Evolutionary conservation across 2,888 invertebrate species (phyloP).

Genomic region (Helleia helle): DNA sequence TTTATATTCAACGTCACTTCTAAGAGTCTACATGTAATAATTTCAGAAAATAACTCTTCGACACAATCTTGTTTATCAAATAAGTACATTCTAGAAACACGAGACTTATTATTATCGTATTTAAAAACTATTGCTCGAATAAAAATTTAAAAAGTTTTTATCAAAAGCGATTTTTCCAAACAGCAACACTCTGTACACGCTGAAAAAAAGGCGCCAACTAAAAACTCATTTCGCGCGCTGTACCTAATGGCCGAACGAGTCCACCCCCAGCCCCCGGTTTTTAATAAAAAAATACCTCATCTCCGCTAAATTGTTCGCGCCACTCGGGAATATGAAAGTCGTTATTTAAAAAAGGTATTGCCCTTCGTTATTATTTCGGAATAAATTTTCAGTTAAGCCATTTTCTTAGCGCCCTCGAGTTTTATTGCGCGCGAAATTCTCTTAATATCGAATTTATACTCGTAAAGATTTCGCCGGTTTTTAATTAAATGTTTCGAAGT

Average conservation of each 20-base stretch:
- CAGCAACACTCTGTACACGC: constrained; percentile 30
- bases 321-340: constrained; percentile 69
- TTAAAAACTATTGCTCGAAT: too few relatives aligned
- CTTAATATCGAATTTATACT: constrained; percentile 12
- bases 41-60: too few relatives aligned
- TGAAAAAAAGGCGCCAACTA: constrained; percentile 50
- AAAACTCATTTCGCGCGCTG: constrained; percentile 65
- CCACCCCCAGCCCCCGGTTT: constrained; percentile 37
- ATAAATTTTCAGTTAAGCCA: constrained; percentile 66
- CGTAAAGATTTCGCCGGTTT: constrained; percentile 1
- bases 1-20: too few relatives aligned
- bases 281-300: constrained; percentile 61
- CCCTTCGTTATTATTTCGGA: constrained; percentile 65
- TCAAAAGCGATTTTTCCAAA: constrained; percentile 10
- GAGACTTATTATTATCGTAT: too few relatives aligned
- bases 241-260: constrained; percentile 49
- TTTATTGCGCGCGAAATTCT: constrained; percentile 45
- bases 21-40: too few relatives aligned
- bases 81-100: too few relatives aligned
- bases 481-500: constrained; percentile 8
- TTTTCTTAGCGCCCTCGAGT: constrained; percentile 39
- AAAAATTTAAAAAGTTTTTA: constrained; percentile 7
- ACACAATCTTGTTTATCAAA: too few relatives aligned
- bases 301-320: constrained; percentile 67
- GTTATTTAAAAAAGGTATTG: constrained; percentile 69